Evolutionary conservation across 92 coral and sea anemone species (phyloP), one percentile per base, ranked within the genome.

Genomic region (Parazoanthus darwini): DNA sequence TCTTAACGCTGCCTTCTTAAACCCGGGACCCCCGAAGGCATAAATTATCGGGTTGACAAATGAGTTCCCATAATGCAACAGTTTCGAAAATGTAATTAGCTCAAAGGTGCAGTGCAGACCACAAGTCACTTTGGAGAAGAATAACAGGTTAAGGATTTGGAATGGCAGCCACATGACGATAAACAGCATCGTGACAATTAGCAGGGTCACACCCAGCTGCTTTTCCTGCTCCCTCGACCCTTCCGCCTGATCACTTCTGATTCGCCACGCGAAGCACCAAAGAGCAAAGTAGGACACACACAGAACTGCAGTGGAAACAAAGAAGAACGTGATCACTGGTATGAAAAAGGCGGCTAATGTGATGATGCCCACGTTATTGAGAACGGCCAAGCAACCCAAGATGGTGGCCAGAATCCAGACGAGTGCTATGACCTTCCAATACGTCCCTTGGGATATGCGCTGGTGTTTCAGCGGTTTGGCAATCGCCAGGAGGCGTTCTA

Each of bases 41-140:
- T 91, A 91, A 78, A 91, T 82, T 48, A 91, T 76, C 46, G 93
- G 93, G 54, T 91, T 91, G 9, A 91, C 67, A 75, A 91, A 91
- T 80, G 88, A 87, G 86, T 91, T 91, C 8, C 85, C 71, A 50
- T 91, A 91, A 63, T 89, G 93, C 80, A 91, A 82, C n/a, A 91
- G 89, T 26, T 88, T 87, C 56, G 87, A 88, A 79, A 84, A 9
- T 46, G 67, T 72, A 54, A 25, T 29, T n/a, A 84, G n/a, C 79
- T 84, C 87, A 10, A 70, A 26, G 37, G 79, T 71, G 66, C 78
- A 84, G 67, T 84, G 87, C 42, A 73, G 22, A 0, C 87, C 79
- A 44, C 87, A 84, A 50, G 71, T 16, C 10, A 71, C 87, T 26
- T 25, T 46, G 78, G 70, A 9, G 68, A 70, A 84, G 79, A 70